Evolutionary conservation across 2,113 vertebrate species (phyloP).

Genomic region (Cnemophilus loriae): DNA sequence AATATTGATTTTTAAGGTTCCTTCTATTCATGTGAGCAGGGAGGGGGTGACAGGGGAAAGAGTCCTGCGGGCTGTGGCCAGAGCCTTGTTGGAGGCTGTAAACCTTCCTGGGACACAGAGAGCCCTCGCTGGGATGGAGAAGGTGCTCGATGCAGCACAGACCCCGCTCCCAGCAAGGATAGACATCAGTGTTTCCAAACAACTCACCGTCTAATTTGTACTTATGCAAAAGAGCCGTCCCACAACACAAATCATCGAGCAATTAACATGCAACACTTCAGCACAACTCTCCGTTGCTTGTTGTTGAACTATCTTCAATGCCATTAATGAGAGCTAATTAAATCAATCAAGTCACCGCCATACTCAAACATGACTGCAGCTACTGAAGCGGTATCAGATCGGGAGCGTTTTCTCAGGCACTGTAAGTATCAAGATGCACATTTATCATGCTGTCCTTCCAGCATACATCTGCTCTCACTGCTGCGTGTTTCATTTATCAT

Average conservation of each 20-base stretch:
- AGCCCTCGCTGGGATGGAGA: accelerated
- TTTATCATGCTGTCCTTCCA: conserved; percentile 43
- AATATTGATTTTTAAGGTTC: neutral
- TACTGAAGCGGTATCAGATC: neutral
- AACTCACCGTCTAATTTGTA: conserved; percentile 35
- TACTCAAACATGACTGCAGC: neutral
- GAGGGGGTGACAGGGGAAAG: neutral
- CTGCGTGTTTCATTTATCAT: conserved; percentile 34
- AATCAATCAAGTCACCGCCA: conserved; percentile 48
- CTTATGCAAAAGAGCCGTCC: conserved; percentile 14
- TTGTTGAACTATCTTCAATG: conserved; percentile 33
- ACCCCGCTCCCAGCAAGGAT: neutral
- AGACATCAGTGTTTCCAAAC: conserved; percentile 41
- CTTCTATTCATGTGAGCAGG: neutral
- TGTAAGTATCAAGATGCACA: neutral
- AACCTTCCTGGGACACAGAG: neutral
- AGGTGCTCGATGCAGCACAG: neutral
- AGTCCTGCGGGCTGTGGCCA: neutral
- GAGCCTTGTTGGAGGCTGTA: neutral
- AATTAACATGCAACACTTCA: conserved; percentile 49
- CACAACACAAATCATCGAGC: conserved; percentile 38
- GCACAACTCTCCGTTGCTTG: neutral
- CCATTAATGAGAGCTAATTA: conserved; percentile 64
- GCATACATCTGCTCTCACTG: conserved; percentile 32
- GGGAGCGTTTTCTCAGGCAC: neutral